Evolutionary conservation across 2,113 vertebrate species (phyloP).

Genomic region (Amblyornis subalaris): DNA sequence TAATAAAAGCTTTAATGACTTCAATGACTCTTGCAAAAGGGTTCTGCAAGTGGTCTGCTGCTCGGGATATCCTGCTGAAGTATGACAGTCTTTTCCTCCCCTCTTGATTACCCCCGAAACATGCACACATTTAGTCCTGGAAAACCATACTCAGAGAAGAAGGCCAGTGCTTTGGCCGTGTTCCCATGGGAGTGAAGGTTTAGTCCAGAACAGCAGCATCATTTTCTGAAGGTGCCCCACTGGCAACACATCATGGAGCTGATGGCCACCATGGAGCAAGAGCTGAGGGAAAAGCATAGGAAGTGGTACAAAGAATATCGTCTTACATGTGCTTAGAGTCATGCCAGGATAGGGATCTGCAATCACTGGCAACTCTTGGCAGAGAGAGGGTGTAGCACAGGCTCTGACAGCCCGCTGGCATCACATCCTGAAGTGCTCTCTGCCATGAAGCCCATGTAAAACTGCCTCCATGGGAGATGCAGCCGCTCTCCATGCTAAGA

Average conservation of each 20-base stretch:
- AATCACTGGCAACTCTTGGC: not conserved
- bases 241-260: not conserved
- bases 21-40: no score
- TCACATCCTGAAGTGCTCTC: not conserved
- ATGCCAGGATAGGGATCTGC: not conserved
- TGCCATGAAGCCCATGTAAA: not conserved
- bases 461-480: fast-evolving
- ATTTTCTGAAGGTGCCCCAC: not conserved
- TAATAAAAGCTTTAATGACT: not conserved
- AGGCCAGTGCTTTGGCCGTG: not conserved
- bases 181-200: not conserved
- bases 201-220: not conserved
- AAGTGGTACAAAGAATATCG: not conserved
- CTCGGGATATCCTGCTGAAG: not conserved
- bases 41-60: not conserved
- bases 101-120: not conserved
- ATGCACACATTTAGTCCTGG: not conserved
- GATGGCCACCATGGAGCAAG: not conserved
- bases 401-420: not conserved
- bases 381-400: not conserved
- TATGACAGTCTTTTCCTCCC: not conserved
- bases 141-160: not conserved
- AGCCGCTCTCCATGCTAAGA: fast-evolving
- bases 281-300: not conserved
- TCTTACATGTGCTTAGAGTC: not conserved